Percentiles rank a stretch among this genome's conserved stretches.
Conservation (phyloP, 2,797 vertebrate species). For the Amniataba percoides region DNA sequence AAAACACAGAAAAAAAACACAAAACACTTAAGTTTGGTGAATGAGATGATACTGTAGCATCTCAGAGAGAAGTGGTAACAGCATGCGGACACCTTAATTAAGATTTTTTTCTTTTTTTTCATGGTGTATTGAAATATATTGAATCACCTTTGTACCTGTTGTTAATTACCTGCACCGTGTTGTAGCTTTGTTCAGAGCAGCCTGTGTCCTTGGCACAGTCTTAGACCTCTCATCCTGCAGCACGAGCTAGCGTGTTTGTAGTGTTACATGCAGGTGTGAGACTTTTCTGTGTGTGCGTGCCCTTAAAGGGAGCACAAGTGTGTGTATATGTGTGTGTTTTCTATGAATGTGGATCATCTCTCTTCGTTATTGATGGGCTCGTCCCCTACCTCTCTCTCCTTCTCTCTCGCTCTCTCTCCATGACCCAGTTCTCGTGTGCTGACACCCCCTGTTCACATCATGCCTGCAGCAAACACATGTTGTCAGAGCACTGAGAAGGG, state of each 20-base stretch:
- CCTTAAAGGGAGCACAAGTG: constrained; percentile 16
- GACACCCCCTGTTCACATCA: constrained; percentile 71
- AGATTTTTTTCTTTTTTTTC: constrained; percentile 21
- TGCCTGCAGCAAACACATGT: constrained; percentile 68
- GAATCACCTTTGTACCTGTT: constrained; percentile 60
- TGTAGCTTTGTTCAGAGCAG: constrained; percentile 34
- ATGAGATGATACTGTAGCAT: constrained; percentile 17
- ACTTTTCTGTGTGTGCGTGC: constrained; percentile 18
- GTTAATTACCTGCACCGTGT: constrained; percentile 54
- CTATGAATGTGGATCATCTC: constrained; percentile 62
- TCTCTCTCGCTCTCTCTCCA: constrained; percentile 55
- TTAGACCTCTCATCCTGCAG: constrained; percentile 23
- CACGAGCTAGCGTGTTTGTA: constrained; percentile 31
- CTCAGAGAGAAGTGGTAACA: constrained; percentile 10
- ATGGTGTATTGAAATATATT: constrained; percentile 29
- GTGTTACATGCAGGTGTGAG: constrained; percentile 54
- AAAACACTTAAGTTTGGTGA: neutral
- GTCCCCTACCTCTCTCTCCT: constrained; percentile 57
- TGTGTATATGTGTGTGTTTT: constrained; percentile 26
- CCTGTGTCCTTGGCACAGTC: constrained; percentile 58
- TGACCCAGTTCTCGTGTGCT: constrained; percentile 80
- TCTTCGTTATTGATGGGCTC: constrained; percentile 76
- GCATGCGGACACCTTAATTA: constrained; percentile 50
- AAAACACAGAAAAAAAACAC: neutral
- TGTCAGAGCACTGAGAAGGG: constrained; percentile 55